phyloP scores from a whole-genome alignment of 1,140 invertebrate species.

The Dinoponera quadriceps region DNA sequence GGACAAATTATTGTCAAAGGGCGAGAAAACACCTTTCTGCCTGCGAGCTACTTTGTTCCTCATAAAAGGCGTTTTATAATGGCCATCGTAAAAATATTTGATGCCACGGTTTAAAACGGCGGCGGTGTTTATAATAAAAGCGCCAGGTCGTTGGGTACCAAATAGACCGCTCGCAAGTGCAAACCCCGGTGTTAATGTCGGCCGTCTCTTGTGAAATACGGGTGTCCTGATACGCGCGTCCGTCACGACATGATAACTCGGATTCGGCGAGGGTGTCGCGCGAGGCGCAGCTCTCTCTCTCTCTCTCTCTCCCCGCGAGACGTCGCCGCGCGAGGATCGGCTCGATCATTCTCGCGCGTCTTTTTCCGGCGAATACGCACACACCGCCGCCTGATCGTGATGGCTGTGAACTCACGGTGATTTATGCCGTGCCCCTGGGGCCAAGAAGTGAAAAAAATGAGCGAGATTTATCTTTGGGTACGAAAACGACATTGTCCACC shows the following conservation, averaged over 20 bases:
- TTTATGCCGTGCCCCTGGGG: slow-evolving; percentile 26
- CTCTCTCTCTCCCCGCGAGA: too few species aligned
- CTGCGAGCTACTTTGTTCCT: slow-evolving; percentile 71
- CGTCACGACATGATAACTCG: neutral
- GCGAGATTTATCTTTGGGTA: slow-evolving; percentile 35
- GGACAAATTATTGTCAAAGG: slow-evolving; percentile 76
- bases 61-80: slow-evolving; percentile 74
- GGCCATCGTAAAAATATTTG: slow-evolving; percentile 71
- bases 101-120: slow-evolving; percentile 62
- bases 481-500: slow-evolving; percentile 43
- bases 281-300: neutral
- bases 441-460: slow-evolving; percentile 18
- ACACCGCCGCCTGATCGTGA: slow-evolving; percentile 14
- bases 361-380: neutral
- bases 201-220: slow-evolving; percentile 26
- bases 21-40: slow-evolving; percentile 68
- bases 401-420: slow-evolving; percentile 41
- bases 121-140: slow-evolving; percentile 62
- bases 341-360: neutral
- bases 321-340: neutral
- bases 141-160: slow-evolving; percentile 41
- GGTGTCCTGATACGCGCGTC: neutral
- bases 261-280: slow-evolving; percentile 35
- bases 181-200: slow-evolving; percentile 57
- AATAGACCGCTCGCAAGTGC: slow-evolving; percentile 57